Base-by-base conservation (phyloP, 2,113 vertebrate genomes). In the Callionymus lyra region DNA sequence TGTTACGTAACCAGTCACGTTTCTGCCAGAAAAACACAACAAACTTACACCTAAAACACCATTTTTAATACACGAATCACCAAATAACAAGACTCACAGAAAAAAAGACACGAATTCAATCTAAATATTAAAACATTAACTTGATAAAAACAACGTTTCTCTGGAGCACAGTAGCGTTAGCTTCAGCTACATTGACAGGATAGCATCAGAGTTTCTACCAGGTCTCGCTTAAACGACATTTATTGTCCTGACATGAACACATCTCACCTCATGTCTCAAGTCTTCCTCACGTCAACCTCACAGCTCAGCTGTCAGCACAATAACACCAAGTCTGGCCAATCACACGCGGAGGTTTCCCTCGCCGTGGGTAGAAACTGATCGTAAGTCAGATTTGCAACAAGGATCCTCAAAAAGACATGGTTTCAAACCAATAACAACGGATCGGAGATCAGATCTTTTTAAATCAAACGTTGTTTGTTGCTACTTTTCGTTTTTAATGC, bases 1-100 rank as follows among this genome's bases (percentile, higher is more conserved):
- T 6, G 31, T 71, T 74, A 76, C 60, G 73, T 67, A 72, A 69
- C 18, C 18, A 14, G 48, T 72, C 56, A 60, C 63, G 68, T 68
- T 62, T 43, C 39, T 33, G 31, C 58, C 43, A 9, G 32, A 14
- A 9, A 27, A 50, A 34, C 47, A 37, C 38, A 21, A 45, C 8
- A 65, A 19, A 14, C 37, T 10, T 9, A 0, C 12, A 14, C 4
- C 12, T 18, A 39, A 27, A 46, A 38, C 34, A 2, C 33, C 12
- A 6, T 12, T 41, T 15, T n/a, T n/a, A n/a, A n/a, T n/a, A n/a
- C n/a, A n/a, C n/a, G n/a, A n/a, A n/a, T n/a, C n/a, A n/a, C n/a
- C n/a, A 10, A 11, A 38, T 1, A 6, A 38, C 47, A 9, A 27
- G 19, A 6, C 6, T 17, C 9, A 10, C 0, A 11, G n/a, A 0